Percentiles rank a stretch among this genome's conserved stretches.
phyloP scores from a whole-genome alignment of 2,113 vertebrate species.

The Opisthocomus hoazin region DNA sequence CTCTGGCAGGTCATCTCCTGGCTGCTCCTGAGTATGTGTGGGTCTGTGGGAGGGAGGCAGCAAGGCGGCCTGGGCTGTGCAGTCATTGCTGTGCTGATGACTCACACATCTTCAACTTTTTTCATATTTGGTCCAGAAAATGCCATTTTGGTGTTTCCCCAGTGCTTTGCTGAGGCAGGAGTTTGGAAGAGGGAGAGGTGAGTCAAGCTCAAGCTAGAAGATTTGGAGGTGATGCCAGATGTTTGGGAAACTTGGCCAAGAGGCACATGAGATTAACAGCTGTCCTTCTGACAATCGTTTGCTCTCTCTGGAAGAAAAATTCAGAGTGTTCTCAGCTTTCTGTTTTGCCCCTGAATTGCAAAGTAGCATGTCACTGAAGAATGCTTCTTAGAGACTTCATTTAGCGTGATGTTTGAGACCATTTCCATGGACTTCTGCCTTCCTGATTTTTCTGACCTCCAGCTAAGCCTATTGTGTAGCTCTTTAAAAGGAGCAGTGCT shows the following conservation, averaged over 20 bases:
- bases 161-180: constrained; percentile 51
- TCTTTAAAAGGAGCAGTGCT: neutral
- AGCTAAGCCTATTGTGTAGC: neutral
- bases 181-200: constrained; percentile 34
- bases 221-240: constrained; percentile 24
- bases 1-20: neutral
- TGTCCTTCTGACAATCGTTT: neutral
- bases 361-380: neutral
- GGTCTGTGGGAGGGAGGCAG: neutral
- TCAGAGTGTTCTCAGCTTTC: neutral
- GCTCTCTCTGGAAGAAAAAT: neutral
- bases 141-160: constrained; percentile 38
- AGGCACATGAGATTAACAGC: constrained; percentile 28
- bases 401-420: neutral
- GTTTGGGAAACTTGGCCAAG: constrained; percentile 21
- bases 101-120: neutral
- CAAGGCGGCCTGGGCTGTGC: neutral
- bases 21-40: neutral
- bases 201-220: constrained; percentile 23
- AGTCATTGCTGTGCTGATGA: neutral
- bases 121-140: neutral
- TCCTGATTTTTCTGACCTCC: neutral
- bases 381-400: neutral
- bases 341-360: neutral
- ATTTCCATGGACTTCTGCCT: neutral